These are phyloP conservation scores for Nymphalis urticae DNA, from an alignment of 2,888 invertebrate genomes.

Conservation along the genomic window DNA sequence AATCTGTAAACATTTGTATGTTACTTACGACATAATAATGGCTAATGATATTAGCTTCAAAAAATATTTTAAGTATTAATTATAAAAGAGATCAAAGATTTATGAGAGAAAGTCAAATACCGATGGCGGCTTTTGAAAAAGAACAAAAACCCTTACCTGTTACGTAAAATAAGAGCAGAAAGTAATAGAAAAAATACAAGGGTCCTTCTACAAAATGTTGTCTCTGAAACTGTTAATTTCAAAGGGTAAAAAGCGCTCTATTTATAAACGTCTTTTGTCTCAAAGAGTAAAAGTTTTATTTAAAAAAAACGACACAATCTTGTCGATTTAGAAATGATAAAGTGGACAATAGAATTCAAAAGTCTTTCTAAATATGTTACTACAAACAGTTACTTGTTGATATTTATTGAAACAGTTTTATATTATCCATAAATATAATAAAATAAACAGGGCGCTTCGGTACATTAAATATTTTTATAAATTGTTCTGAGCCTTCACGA, in stretches of 20 bases:
- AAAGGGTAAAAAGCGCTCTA: neutral
- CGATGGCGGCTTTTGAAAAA: constrained; percentile 19
- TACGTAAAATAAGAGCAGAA: constrained; percentile 23
- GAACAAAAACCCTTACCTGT: constrained; percentile 22
- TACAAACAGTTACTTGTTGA: neutral
- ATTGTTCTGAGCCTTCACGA: too few species aligned
- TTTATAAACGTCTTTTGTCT: neutral
- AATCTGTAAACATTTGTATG: too few species aligned
- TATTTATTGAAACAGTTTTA: too few species aligned
- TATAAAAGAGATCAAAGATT: constrained; percentile 31
- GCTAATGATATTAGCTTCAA: too few species aligned
- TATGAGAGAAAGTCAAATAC: constrained; percentile 36
- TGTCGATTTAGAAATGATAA: neutral
- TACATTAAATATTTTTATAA: too few species aligned
- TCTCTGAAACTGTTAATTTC: constrained; percentile 16
- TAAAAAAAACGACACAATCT: neutral
- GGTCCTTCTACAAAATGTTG: constrained; percentile 3
- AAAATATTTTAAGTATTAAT: too few species aligned
- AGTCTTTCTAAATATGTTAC: neutral
- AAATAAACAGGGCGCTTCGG: too few species aligned
- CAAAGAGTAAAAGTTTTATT: constrained; percentile 2
- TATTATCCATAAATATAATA: too few species aligned
- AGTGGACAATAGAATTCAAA: neutral
- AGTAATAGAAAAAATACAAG: constrained; percentile 7
- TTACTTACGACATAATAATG: too few species aligned